These are phyloP conservation scores for Chalcis sispes DNA, from an alignment of 2,888 invertebrate genomes.

Conservation along the genomic window DNA sequence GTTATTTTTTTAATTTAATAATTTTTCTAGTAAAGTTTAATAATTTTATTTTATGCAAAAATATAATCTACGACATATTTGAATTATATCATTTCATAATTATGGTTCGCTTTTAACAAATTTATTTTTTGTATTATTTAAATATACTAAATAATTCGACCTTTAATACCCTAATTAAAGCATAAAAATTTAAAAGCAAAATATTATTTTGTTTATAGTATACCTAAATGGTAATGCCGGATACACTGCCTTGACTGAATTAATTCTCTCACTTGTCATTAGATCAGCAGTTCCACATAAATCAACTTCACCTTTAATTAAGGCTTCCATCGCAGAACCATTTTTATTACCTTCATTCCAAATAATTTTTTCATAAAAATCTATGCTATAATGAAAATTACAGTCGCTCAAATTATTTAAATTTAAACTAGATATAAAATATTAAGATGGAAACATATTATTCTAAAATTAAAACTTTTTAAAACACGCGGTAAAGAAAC, in stretches of 20 bases:
- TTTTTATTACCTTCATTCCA: slow-evolving; percentile 52
- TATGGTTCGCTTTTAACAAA: too few relatives aligned
- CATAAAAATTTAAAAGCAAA: slow-evolving; percentile 64
- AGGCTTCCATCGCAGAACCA: slow-evolving; percentile 53
- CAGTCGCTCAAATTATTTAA: too few relatives aligned
- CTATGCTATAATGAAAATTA: slow-evolving; percentile 48
- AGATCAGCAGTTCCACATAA: slow-evolving; percentile 46
- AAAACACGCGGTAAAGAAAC: too few relatives aligned
- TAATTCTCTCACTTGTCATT: slow-evolving; percentile 38
- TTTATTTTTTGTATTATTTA: too few relatives aligned
- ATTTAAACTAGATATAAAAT: too few relatives aligned
- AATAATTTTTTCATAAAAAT: slow-evolving; percentile 49
- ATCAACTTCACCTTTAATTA: slow-evolving; percentile 49
- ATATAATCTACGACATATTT: too few relatives aligned
- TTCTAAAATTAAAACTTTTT: too few relatives aligned
- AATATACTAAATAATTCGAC: slow-evolving; percentile 55
- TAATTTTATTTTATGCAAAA: too few relatives aligned
- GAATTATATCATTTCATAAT: too few relatives aligned
- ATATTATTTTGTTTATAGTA: slow-evolving; percentile 62
- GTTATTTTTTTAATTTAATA: too few relatives aligned
- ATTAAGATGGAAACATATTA: too few relatives aligned
- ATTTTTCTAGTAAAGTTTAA: too few relatives aligned
- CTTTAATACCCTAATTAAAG: slow-evolving; percentile 62
- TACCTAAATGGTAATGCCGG: slow-evolving; percentile 45
- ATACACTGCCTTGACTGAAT: slow-evolving; percentile 38